These are phyloP conservation scores for Notospermus geniculatus DNA, from an alignment of 1,140 invertebrate species.

Conservation along the genomic window DNA sequence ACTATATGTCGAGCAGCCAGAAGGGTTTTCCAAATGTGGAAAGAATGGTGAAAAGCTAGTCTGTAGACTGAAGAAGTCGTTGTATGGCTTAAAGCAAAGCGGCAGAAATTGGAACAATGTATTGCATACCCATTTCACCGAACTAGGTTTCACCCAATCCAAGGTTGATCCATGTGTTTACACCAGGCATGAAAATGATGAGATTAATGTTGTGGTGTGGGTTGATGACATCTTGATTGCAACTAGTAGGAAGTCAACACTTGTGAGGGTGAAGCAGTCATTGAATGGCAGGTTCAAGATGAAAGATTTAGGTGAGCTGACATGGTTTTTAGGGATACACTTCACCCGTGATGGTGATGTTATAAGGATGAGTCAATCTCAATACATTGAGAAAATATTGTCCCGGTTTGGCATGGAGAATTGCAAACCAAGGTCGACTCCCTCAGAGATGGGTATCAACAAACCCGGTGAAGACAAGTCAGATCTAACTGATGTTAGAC, in stretches of 20 bases:
- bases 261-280: background rate
- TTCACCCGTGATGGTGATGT: constrained; percentile 12
- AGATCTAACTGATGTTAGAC: background rate
- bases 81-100: constrained; percentile 4
- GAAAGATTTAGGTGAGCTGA: constrained; percentile 1
- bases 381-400: background rate
- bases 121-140: background rate
- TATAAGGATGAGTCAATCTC: constrained; percentile 14
- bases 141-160: background rate
- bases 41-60: background rate
- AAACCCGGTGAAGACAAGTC: background rate
- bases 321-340: constrained; percentile 16
- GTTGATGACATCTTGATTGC: background rate
- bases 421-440: background rate
- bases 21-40: background rate
- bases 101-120: constrained; percentile 6
- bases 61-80: background rate
- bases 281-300: background rate
- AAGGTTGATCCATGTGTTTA: background rate
- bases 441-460: background rate
- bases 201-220: background rate
- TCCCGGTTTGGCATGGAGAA: background rate
- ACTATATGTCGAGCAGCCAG: background rate
- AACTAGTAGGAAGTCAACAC: background rate
- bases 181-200: background rate